Evolutionary conservation across 2,113 vertebrate genomes (phyloP).

Genomic region (Phocoena sinus): DNA sequence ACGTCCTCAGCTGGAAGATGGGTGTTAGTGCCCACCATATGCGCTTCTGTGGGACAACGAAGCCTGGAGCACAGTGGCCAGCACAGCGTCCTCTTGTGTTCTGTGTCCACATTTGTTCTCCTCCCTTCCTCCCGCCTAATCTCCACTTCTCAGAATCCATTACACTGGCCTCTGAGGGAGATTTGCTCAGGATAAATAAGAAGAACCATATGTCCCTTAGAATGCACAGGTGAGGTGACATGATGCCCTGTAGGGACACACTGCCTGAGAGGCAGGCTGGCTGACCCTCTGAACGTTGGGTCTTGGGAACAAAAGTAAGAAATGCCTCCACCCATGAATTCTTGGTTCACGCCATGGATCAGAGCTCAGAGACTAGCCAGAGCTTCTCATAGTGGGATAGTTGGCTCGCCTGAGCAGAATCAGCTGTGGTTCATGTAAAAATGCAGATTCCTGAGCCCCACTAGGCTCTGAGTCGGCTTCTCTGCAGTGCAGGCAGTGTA

Average conservation of each 20-base stretch:
- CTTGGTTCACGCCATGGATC: not conserved
- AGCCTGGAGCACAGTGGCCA: not conserved
- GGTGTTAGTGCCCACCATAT: accelerated
- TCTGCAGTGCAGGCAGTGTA: not conserved
- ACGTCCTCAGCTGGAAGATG: not conserved
- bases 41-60: not conserved
- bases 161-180: not conserved
- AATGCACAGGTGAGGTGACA: not conserved
- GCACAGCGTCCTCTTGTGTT: not conserved
- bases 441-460: not conserved
- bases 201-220: not conserved
- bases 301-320: not conserved
- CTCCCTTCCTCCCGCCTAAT: not conserved
- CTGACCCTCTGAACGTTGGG: not conserved
- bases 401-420: not conserved
- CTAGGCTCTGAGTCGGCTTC: not conserved
- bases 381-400: not conserved
- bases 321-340: not conserved
- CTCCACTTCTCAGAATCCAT: not conserved
- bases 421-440: not conserved
- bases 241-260: accelerated
- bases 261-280: not conserved
- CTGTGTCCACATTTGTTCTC: not conserved
- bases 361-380: not conserved
- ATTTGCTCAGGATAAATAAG: not conserved